Conservation (phyloP, 2,797 vertebrate species). For the Oryzias dopingdopingensis region DNA sequence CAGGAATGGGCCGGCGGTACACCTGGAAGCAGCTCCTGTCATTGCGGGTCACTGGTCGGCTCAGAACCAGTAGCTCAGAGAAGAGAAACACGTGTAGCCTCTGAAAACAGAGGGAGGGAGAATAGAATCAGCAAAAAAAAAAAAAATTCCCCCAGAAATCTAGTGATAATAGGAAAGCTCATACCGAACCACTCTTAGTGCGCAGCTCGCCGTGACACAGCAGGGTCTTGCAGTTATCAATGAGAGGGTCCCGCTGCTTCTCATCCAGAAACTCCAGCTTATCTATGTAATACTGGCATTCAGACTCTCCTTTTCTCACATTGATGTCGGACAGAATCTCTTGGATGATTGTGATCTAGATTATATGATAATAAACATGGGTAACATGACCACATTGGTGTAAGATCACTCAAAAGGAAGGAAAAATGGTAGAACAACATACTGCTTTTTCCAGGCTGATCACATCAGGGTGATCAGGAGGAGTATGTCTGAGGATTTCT, state of each 20-base stretch:
- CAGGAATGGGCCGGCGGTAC: conserved; percentile 92
- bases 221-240: conserved; percentile 86
- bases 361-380: conserved; percentile 14
- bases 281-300: conserved; percentile 95
- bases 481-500: conserved; percentile 92
- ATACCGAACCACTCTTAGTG: conserved; percentile 92
- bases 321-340: conserved; percentile 94
- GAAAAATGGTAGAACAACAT: conserved; percentile 24
- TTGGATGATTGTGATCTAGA: conserved; percentile 91
- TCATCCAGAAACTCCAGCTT: conserved; percentile 95
- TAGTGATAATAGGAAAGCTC: conserved; percentile 29
- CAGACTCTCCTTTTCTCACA: conserved; percentile 92
- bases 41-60: conserved; percentile 87
- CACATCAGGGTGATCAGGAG: conserved; percentile 85
- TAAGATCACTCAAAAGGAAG: background rate
- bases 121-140: background rate
- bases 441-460: conserved; percentile 86
- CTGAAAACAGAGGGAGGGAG: conserved; percentile 57
- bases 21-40: conserved; percentile 93
- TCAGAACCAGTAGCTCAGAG: conserved; percentile 92
- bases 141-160: background rate
- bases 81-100: conserved; percentile 96
- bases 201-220: conserved; percentile 95
- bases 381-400: background rate
- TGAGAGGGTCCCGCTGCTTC: conserved; percentile 88